Conservation (phyloP, 2,113 vertebrate species). For the Pluvianellus socialis region DNA sequence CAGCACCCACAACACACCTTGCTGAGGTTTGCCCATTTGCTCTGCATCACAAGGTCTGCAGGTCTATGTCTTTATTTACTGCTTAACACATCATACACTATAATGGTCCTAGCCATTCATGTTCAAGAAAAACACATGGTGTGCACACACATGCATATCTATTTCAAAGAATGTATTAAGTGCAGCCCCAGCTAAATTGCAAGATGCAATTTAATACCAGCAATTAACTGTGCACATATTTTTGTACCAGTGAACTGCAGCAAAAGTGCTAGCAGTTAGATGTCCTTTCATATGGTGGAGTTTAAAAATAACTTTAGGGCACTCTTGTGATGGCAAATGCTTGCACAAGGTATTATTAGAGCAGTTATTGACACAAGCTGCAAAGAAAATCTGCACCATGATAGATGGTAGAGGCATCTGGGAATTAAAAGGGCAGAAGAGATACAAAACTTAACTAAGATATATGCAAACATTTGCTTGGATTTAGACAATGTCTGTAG, state of each 20-base stretch:
- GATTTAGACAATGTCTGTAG: not conserved
- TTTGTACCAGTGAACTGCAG: not conserved
- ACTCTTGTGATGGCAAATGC: slow-evolving; percentile 11
- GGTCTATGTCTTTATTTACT: not conserved
- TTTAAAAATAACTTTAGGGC: slow-evolving; percentile 41
- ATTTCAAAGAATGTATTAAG: slow-evolving; percentile 20
- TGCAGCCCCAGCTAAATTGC: slow-evolving; percentile 12
- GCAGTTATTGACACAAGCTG: slow-evolving; percentile 10
- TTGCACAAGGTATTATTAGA: slow-evolving; percentile 43
- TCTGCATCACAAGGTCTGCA: not conserved
- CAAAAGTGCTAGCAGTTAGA: slow-evolving; percentile 6
- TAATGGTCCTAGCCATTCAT: not conserved
- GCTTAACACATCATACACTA: not conserved
- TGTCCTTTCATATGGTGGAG: not conserved
- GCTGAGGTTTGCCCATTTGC: not conserved
- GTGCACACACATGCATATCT: not conserved
- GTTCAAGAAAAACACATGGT: slow-evolving; percentile 17
- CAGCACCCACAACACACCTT: not conserved
- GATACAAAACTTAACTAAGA: not conserved
- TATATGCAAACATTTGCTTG: not conserved
- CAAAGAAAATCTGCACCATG: not conserved
- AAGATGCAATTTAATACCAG: slow-evolving; percentile 45
- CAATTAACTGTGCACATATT: slow-evolving; percentile 25
- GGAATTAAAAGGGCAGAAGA: not conserved
- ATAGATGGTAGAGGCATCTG: not conserved